Base-by-base conservation (phyloP, 2,797 vertebrate genomes). In the Girardinus metallicus region DNA sequence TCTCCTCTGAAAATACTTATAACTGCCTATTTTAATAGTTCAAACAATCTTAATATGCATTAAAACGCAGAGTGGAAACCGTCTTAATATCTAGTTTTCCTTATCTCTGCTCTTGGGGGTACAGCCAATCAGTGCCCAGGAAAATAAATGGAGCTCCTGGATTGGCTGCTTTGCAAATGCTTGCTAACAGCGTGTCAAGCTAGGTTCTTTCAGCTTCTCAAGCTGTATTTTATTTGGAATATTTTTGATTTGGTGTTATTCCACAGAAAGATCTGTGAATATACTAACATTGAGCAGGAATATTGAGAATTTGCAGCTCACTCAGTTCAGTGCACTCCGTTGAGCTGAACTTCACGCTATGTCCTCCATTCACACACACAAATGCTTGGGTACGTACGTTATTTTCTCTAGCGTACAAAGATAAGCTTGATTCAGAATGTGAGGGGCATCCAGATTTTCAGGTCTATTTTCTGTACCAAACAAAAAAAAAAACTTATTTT, bases 311-410 rank as follows among this genome's bases (percentile, higher is more conserved):
- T 9, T 9, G 9, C 51, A 18, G 23, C 7, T 49, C 47, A 18
- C 46, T 47, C 16, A 18, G 18, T 49, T 21, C 18, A 2, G 16
- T 49, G 75, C 13, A n/a, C 46, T 41, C 76, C 9, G 2, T 18
- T 2, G 49, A 39, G 21, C 44, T 60, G 21, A 15, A 9, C 82
- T 43, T 76, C 41, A 53, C 21, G 76, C 76, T 76, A 29, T 71
- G n/a, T 77, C 77, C 21, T 81, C 75, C 0, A 31, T 6, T 74
- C 60, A 73, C 53, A 80, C 53, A 80, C 71, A 46, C 31, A 49
- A 44, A 70, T 23, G 1, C 2, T 23, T 66, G 34, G 3, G 0
- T 66, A 4, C 64, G n/a, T n/a, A n/a, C n/a, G n/a, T n/a, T n/a
- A n/a, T n/a, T n/a, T n/a, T n/a, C n/a, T n/a, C n/a, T n/a, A n/a